These are phyloP conservation scores for Catamblyrhynchus diadema DNA, from an alignment of 2,797 vertebrate genomes.

Conservation along the genomic window DNA sequence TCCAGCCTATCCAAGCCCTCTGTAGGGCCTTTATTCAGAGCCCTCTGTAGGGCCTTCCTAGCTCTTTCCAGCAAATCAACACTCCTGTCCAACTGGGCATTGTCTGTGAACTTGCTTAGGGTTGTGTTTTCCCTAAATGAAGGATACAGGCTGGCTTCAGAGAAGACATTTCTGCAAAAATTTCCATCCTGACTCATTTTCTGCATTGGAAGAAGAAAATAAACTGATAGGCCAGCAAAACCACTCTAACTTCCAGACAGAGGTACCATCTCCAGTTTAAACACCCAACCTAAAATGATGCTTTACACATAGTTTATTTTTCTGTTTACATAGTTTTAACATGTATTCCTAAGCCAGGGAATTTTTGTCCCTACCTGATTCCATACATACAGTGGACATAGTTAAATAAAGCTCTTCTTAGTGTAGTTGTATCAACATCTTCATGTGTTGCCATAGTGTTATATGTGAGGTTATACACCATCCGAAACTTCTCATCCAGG, in stretches of 20 bases:
- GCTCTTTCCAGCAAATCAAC: not conserved
- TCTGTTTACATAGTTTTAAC: not conserved
- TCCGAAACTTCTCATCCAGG: slow-evolving; percentile 85
- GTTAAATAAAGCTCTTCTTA: slow-evolving; percentile 85
- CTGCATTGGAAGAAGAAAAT: not conserved
- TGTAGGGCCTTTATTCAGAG: not conserved
- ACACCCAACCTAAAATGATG: not conserved
- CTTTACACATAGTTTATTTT: not conserved
- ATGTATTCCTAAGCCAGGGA: not conserved
- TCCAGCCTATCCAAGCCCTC: not conserved
- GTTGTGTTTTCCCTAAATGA: not conserved
- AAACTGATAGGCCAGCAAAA: not conserved
- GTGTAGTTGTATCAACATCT: slow-evolving; percentile 81
- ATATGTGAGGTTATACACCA: slow-evolving; percentile 84
- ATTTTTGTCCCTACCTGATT: slow-evolving; percentile 76
- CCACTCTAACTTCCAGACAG: not conserved
- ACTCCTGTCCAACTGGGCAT: not conserved
- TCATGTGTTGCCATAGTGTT: slow-evolving; percentile 84
- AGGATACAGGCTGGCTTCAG: not conserved
- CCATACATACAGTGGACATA: slow-evolving; percentile 89
- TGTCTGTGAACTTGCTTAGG: not conserved
- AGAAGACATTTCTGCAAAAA: not conserved
- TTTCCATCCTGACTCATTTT: not conserved
- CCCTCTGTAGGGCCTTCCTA: not conserved
- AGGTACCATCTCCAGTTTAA: not conserved